A percentile compares a stretch with the other conserved stretches of the same genome.
Conservation (phyloP, 2,113 vertebrate species). For the Equus quagga region DNA sequence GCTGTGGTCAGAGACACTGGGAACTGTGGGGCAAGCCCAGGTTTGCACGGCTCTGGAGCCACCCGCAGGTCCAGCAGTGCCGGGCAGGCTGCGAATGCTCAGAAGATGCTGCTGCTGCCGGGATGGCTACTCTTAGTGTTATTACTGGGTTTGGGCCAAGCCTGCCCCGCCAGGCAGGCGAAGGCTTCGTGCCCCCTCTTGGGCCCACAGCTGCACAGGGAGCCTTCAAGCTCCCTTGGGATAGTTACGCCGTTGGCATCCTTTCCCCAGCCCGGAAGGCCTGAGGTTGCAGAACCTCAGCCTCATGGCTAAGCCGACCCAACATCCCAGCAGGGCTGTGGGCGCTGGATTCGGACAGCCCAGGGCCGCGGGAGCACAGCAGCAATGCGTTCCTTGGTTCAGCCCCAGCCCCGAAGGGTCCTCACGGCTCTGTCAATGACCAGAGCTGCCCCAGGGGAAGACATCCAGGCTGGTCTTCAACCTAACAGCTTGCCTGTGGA, state of each 20-base stretch:
- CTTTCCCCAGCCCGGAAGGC: background rate
- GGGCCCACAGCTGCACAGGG: fast-evolving
- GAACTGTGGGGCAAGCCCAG: fast-evolving
- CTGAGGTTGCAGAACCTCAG: background rate
- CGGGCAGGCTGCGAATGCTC: fast-evolving
- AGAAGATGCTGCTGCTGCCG: fast-evolving
- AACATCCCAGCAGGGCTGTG: fast-evolving
- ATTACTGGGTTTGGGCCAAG: background rate
- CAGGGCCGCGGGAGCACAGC: background rate
- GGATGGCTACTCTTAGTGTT: background rate
- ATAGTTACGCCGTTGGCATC: background rate
- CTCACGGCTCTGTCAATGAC: background rate
- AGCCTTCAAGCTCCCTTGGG: background rate
- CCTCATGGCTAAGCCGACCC: background rate
- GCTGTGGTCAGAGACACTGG: fast-evolving
- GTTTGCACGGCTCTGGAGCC: background rate
- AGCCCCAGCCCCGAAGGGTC: background rate
- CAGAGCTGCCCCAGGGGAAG: fast-evolving
- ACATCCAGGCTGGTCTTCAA: background rate
- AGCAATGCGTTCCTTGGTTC: fast-evolving
- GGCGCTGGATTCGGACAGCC: background rate
- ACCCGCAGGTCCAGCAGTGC: fast-evolving
- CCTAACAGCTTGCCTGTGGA: fast-evolving
- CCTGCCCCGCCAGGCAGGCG: background rate
- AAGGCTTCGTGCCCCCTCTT: background rate